phyloP scores from a whole-genome alignment of 2,888 invertebrate genomes.

The Cataglyphis cursor region DNA sequence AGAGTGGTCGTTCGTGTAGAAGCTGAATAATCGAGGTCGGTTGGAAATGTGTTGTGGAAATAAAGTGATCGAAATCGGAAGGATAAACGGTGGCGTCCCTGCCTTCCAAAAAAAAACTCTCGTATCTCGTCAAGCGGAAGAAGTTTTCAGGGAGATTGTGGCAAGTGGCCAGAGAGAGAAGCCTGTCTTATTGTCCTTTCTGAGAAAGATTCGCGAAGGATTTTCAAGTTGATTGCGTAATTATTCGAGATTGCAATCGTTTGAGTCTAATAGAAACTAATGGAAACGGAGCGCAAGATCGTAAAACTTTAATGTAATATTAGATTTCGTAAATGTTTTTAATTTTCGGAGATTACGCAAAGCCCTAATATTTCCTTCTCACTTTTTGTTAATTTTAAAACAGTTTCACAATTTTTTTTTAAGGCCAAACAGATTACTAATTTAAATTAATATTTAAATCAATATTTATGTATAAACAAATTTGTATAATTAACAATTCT shows the following conservation, averaged over 20 bases:
- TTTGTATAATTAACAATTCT: neutral
- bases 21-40: conserved; percentile 14
- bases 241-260: neutral
- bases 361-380: neutral
- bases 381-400: conserved; percentile 4
- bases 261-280: neutral
- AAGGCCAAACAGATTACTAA: neutral
- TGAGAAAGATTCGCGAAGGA: neutral
- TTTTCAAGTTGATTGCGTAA: conserved; percentile 18
- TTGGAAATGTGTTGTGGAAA: conserved; percentile 6
- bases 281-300: neutral
- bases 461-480: neutral
- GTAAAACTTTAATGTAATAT: neutral
- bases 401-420: neutral
- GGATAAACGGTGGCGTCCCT: neutral
- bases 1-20: neutral
- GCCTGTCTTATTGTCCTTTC: neutral
- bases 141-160: conserved; percentile 9
- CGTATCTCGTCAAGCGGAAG: neutral
- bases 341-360: neutral
- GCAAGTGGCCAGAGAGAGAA: neutral
- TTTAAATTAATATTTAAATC: neutral
- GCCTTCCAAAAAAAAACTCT: neutral
- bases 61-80: conserved; percentile 41
- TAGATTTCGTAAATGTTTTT: neutral